Evolutionary conservation across 2,888 invertebrate genomes (phyloP).

Genomic region (Ennomos quercinarius): DNA sequence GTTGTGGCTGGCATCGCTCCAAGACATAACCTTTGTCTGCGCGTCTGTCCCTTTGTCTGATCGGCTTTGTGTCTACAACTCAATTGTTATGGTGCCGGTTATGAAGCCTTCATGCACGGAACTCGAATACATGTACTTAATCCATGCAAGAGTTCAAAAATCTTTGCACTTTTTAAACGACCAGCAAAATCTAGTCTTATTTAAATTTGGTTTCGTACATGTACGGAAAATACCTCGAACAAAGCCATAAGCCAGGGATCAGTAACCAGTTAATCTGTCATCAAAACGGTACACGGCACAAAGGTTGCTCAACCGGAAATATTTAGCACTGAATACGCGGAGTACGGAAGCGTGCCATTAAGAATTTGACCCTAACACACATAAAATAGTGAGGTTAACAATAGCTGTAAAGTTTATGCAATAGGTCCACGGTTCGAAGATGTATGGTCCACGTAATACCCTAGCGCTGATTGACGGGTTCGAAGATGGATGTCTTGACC

Average conservation of each 20-base stretch:
- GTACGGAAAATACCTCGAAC: too few species aligned
- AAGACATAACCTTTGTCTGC: constrained; percentile 67
- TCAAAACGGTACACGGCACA: too few species aligned
- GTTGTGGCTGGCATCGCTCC: constrained; percentile 64
- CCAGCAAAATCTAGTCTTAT: too few species aligned
- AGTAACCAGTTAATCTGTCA: too few species aligned
- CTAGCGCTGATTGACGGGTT: constrained; percentile 9
- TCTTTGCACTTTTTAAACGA: too few species aligned
- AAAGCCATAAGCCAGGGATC: too few species aligned
- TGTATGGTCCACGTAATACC: constrained; percentile 19
- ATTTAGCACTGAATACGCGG: not conserved
- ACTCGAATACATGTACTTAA: not conserved
- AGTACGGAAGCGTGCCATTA: constrained; percentile 18
- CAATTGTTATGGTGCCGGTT: constrained; percentile 22
- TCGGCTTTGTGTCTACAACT: constrained; percentile 41
- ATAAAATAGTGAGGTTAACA: constrained; percentile 13
- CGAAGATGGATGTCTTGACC: constrained; percentile 23
- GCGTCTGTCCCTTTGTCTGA: constrained; percentile 69
- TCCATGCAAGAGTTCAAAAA: too few species aligned
- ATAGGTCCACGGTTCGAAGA: constrained; percentile 15
- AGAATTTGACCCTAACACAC: constrained; percentile 21
- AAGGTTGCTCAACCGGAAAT: not conserved
- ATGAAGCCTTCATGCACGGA: constrained; percentile 7
- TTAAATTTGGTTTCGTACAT: too few species aligned
- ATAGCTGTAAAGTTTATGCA: constrained; percentile 19